Percentiles rank a stretch among this genome's conserved stretches.
Evolutionary conservation across 1,140 invertebrate species (phyloP).

Genomic region (Halyomorpha halys): DNA sequence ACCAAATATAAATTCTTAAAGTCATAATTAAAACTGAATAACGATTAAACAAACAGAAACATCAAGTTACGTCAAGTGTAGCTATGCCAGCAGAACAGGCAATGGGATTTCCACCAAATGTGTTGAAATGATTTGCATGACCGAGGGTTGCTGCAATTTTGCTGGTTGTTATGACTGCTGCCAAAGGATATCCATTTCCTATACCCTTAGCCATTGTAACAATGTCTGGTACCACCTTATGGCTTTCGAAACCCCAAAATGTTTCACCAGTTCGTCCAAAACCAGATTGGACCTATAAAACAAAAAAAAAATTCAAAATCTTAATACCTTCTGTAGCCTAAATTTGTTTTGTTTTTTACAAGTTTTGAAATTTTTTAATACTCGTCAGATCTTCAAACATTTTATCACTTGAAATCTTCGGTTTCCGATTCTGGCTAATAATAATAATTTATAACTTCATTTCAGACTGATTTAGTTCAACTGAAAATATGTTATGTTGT

Average conservation of each 20-base stretch:
- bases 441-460: too few relatives aligned
- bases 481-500: too few relatives aligned
- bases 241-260: conserved; percentile 90
- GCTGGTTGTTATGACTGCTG: conserved; percentile 81
- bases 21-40: background rate
- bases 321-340: too few relatives aligned
- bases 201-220: conserved; percentile 78
- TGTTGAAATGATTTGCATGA: conserved; percentile 83
- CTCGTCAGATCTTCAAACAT: too few relatives aligned
- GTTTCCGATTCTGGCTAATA: too few relatives aligned
- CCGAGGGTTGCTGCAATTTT: conserved; percentile 68
- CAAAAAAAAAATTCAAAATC: background rate
- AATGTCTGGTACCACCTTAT: conserved; percentile 84
- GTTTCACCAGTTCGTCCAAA: conserved; percentile 88
- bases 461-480: too few relatives aligned
- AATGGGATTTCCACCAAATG: conserved; percentile 90
- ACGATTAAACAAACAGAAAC: background rate
- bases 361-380: too few relatives aligned
- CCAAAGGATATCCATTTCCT: conserved; percentile 89
- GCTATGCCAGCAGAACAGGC: conserved; percentile 76
- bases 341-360: too few relatives aligned
- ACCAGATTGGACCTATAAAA: conserved; percentile 75
- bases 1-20: conserved; percentile 26
- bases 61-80: conserved; percentile 65
- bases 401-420: too few relatives aligned